phyloP scores from a whole-genome alignment of 2,113 vertebrate species.

The Lates calcarifer region DNA sequence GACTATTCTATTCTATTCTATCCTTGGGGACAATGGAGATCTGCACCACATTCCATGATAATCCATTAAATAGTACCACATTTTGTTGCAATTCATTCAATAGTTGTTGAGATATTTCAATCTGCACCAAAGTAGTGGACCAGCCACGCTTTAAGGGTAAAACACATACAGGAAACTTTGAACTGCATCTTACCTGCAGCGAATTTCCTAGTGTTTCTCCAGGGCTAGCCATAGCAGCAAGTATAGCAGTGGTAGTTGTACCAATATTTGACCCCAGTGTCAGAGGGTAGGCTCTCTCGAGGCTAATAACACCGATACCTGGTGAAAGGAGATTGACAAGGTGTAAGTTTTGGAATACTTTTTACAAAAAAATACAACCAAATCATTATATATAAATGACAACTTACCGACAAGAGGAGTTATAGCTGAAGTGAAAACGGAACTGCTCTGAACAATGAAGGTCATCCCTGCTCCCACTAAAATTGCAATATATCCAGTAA shows the following conservation, averaged over 20 bases:
- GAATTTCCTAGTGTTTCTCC: constrained; percentile 88
- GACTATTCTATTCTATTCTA: too few species aligned
- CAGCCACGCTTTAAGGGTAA: neutral
- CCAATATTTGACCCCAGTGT: constrained; percentile 97
- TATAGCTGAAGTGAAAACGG: constrained; percentile 97
- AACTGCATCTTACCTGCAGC: constrained; percentile 88
- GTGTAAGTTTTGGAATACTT: neutral
- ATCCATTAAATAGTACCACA: too few species aligned
- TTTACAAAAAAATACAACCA: neutral
- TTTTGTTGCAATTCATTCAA: too few species aligned
- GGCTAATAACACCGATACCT: constrained; percentile 96
- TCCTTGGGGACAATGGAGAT: too few species aligned
- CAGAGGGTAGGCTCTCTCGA: constrained; percentile 95
- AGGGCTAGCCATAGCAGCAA: constrained; percentile 94
- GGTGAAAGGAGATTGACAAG: neutral
- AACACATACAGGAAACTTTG: neutral
- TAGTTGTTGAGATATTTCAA: neutral
- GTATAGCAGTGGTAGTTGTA: constrained; percentile 96
- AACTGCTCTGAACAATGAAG: constrained; percentile 97
- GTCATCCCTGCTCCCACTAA: constrained; percentile 96
- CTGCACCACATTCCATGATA: neutral
- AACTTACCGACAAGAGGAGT: constrained; percentile 95
- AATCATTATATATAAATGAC: rapidly evolving
- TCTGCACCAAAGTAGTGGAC: neutral
- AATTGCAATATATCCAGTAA: constrained; percentile 96